Conservation (phyloP, 2,888 invertebrate species). For the Stegophylla sp. region DNA sequence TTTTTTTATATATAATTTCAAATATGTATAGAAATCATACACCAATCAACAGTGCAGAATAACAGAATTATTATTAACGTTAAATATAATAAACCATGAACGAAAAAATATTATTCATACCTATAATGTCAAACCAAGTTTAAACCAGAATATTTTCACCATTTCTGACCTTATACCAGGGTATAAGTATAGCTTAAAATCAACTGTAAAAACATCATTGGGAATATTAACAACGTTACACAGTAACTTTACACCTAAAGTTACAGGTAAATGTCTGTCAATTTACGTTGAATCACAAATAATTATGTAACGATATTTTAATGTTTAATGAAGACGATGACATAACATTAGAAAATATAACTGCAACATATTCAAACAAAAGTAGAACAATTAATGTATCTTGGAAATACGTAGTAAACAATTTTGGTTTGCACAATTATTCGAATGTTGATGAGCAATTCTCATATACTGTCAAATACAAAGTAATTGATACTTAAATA, state of each 20-base stretch:
- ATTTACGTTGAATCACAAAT: too few relatives aligned
- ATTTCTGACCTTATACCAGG: background rate
- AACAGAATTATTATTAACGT: background rate
- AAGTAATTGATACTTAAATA: slow-evolving; percentile 17
- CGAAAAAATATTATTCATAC: background rate
- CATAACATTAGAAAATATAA: background rate
- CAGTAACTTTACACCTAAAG: background rate
- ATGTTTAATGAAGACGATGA: background rate
- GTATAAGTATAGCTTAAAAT: background rate
- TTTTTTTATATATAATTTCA: background rate
- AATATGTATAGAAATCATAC: background rate
- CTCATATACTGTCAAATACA: background rate
- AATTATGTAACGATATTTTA: too few relatives aligned
- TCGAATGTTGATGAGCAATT: background rate
- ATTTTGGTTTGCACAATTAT: background rate
- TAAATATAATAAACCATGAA: background rate
- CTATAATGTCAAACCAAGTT: background rate
- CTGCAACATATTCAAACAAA: background rate
- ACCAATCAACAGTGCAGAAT: background rate
- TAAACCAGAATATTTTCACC: background rate
- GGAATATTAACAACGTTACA: background rate
- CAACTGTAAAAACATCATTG: background rate
- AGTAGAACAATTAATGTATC: background rate
- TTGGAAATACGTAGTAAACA: background rate
- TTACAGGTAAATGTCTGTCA: background rate